phyloP scores from a whole-genome alignment of 2,113 vertebrate genomes.

The Oncorhynchus keta region DNA sequence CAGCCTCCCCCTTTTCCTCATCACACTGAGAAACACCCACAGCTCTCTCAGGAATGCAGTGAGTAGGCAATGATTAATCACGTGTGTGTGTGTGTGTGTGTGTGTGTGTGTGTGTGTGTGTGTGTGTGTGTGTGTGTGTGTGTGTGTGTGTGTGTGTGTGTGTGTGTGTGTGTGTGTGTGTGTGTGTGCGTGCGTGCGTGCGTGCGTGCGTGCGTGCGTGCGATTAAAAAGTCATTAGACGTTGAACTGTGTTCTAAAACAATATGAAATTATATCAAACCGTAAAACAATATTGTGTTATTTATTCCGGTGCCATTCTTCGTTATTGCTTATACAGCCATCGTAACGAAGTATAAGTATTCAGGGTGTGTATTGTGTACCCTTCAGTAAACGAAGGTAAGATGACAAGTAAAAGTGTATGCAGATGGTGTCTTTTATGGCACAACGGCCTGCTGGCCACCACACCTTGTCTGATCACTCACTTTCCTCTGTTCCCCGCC shows the following conservation, averaged over 20 bases:
- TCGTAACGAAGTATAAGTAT: neutral
- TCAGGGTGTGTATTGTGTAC: neutral
- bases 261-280: neutral
- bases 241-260: neutral
- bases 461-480: slow-evolving; percentile 26
- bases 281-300: neutral
- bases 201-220: neutral
- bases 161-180: neutral
- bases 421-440: neutral
- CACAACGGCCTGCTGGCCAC: no score
- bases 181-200: no score
- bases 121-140: neutral
- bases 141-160: neutral
- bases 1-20: slow-evolving; percentile 12
- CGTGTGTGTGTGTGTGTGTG: neutral
- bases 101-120: neutral
- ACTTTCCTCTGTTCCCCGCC: slow-evolving; percentile 51
- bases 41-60: slow-evolving; percentile 33
- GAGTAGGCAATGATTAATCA: slow-evolving; percentile 47
- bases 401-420: neutral
- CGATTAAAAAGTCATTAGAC: neutral
- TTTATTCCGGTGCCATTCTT: neutral
- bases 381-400: neutral
- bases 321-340: no score
- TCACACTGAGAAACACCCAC: slow-evolving; percentile 28